These are phyloP conservation scores for Xylocampa areola DNA, from an alignment of 2,888 invertebrate species.

Conservation along the genomic window DNA sequence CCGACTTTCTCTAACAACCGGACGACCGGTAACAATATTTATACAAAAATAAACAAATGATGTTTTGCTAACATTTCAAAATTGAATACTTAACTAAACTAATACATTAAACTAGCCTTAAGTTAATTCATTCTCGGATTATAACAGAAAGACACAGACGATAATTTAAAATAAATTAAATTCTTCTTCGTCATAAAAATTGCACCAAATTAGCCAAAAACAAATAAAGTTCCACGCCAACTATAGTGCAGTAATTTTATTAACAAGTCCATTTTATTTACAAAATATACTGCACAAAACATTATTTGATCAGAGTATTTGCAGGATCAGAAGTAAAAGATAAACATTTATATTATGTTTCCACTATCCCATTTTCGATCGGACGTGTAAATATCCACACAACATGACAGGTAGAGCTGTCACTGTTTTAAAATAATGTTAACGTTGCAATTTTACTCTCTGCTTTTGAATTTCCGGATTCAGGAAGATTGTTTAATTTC, in stretches of 20 bases:
- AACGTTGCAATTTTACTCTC: not conserved
- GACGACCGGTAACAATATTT: slow-evolving; percentile 8
- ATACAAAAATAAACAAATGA: too few species aligned
- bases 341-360: not conserved
- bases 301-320: too few species aligned
- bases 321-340: slow-evolving; percentile 7
- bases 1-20: slow-evolving; percentile 37
- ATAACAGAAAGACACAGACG: too few species aligned
- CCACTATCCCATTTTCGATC: slow-evolving; percentile 1
- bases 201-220: too few species aligned
- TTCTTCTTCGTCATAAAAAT: too few species aligned
- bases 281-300: too few species aligned
- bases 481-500: slow-evolving; percentile 6
- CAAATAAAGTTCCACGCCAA: too few species aligned
- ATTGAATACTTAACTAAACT: slow-evolving; percentile 20
- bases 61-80: slow-evolving; percentile 23
- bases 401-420: not conserved
- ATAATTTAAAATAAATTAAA: too few species aligned
- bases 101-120: too few species aligned
- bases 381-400: not conserved
- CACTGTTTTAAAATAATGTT: slow-evolving; percentile 1
- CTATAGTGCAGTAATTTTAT: too few species aligned
- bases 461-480: slow-evolving; percentile 13
- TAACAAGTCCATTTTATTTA: too few species aligned
- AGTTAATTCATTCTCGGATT: too few species aligned